Base-by-base conservation (phyloP, 1,140 invertebrate species). In the Charaxes varanes region DNA sequence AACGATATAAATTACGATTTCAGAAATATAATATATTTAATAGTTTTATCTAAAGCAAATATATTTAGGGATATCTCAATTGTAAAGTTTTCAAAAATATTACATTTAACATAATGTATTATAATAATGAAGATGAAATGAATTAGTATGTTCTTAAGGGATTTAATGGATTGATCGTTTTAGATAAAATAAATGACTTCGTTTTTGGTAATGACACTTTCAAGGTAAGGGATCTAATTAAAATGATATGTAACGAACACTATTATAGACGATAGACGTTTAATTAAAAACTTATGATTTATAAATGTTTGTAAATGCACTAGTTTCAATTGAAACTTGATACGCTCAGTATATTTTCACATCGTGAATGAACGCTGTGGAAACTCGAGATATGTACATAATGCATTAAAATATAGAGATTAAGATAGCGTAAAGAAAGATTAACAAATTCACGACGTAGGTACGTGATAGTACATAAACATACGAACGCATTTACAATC, bases 21-120 rank as follows among this genome's bases (percentile, higher is more conserved):
- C 40, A 16, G 19, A 33, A 35, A 43, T 43, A 37, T 47, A 44
- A 40, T 51, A 55, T 52, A 45, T 52, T 24, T 35, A 45, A 53
- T 54, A 33, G 22, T n/a, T 34, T 27, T 41, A 40, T 54, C 36
- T 49, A 52, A 64, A 58, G 36, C 41, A 62, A 64, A 54, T 54
- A 53, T 48, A 52, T 49, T 40, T 48, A 42, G 56, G 59, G 59
- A 55, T 58, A 55, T 43, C 24, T 43, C 32, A 35, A 28, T 70
- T 74, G 66, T 74, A 74, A 67, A 74, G 38, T 52, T 59, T 55
- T 71, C 70, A 69, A 71, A 74, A 71, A 73, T 68, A 66, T 48
- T 42, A 40, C 62, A 62, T 64, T 57, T 24, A 53, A 64, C 50
- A 30, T 34, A 61, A 57, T 31, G 24, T 52, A 38, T n/a, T n/a